phyloP scores from a whole-genome alignment of 2,888 invertebrate genomes.

The Zaprionus obscuricornis region DNA sequence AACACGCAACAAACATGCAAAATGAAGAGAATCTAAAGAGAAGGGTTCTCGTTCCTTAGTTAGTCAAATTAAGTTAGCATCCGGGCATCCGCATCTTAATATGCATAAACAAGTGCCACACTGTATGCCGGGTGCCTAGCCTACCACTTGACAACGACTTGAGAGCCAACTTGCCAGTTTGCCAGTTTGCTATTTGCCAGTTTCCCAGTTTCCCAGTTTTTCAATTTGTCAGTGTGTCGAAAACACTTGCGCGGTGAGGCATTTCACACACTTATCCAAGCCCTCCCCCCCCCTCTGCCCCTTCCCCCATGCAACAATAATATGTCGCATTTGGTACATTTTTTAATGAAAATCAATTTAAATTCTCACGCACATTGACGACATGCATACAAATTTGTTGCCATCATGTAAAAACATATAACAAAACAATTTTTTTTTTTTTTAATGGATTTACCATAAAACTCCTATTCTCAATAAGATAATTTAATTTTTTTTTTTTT shows the following conservation, averaged over 20 bases:
- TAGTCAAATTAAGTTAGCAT: slow-evolving; percentile 72
- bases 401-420: slow-evolving; percentile 2
- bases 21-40: slow-evolving; percentile 16
- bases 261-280: too few species aligned
- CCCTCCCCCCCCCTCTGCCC: too few species aligned
- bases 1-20: slow-evolving; percentile 20
- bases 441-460: too few species aligned
- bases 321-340: slow-evolving; percentile 4
- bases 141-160: slow-evolving; percentile 52
- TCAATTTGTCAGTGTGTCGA: too few species aligned
- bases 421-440: not conserved
- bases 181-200: not conserved
- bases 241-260: too few species aligned
- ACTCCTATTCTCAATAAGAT: too few species aligned
- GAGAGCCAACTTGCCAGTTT: slow-evolving; percentile 38
- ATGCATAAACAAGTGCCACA: slow-evolving; percentile 67
- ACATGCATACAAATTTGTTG: slow-evolving; percentile 40
- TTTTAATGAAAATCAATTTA: slow-evolving; percentile 54
- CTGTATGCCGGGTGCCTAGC: slow-evolving; percentile 55
- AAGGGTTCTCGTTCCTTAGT: slow-evolving; percentile 56
- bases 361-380: slow-evolving; percentile 40
- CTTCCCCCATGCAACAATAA: slow-evolving; percentile 11
- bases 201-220: too few species aligned
- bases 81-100: slow-evolving; percentile 58
- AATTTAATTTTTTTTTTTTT: too few species aligned